Base-by-base conservation (phyloP, 2,797 vertebrate genomes). In the Argentina silus region DNA sequence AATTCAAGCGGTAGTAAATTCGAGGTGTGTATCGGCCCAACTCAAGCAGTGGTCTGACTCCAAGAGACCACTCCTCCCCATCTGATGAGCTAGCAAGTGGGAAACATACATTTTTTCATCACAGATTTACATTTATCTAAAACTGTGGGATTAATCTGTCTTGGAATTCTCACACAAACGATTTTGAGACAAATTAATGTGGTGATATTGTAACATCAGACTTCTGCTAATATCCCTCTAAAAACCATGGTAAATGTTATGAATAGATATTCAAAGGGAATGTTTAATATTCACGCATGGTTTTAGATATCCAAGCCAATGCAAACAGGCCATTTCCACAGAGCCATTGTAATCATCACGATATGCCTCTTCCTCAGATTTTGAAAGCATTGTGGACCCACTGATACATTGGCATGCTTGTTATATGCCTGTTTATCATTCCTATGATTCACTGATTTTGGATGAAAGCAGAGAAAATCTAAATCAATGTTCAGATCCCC, bases 401-500 rank as follows among this genome's bases (percentile, higher is more conserved):
- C 27, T 57, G 67, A 57, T 17, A 57, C 67, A 70, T 61, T 60
- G 8, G 19, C 45, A 48, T 9, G 56, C 44, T 61, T 10, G 14
- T 50, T 70, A 61, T 57, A 70, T 70, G 44, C 55, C 67, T 74
- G 75, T 70, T 79, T 75, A 75, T 70, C 79, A 82, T 81, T 83
- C 77, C 1, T 50, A 67, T 47, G 56, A 68, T 62, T 72, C 63
- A 0, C 76, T 55, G 68, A 72, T 57, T 82, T 73, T 72, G 75
- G 71, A 83, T 85, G 77, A 80, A 83, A 75, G 69, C 10, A 51
- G 36, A 51, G n/a, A 73, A 59, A 74, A 23, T 55, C 72, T 23
- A 62, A 77, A 77, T 82, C 75, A 74, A 56, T 75, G 59, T 85
- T 59, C 74, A 69, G 44, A 70, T 57, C 65, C 69, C 81, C 76